Base-by-base conservation (phyloP, 2,888 invertebrate genomes). In the Synanthedon formicaeformis region DNA sequence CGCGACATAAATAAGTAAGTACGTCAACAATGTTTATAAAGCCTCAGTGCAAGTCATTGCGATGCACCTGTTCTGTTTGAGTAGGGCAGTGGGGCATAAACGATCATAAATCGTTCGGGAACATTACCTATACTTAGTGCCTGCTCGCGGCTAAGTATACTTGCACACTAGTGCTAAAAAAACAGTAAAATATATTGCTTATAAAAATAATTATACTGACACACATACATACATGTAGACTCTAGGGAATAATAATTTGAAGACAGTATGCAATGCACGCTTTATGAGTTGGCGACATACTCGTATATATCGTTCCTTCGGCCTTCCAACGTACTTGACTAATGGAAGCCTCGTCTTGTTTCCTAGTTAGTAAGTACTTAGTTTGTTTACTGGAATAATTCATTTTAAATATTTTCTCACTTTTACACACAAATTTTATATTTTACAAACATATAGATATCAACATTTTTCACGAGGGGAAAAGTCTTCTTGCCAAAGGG, bases 211-310 rank as follows among this genome's bases (percentile, higher is more conserved):
- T 34, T 34, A n/a, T n/a, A 10, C 34, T 34, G 34, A 52, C 48
- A 54, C 40, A 45, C 41, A 51, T 53, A 45, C 41, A 51, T 53
- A 55, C 52, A 34, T 52, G 51, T 14, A 50, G 50, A 56, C 48
- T 54, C 55, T 41, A 54, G 51, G 48, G 18, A 51, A 53, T 34
- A 57, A 55, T 45, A 56, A 58, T 57, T 57, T 57, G 56, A 54
- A 52, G 58, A 54, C 58, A 54, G 57, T 61, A 75, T 74, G 65
- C 75, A 51, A 54, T 59, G 60, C 77, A 75, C 73, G 77, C 62
- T 57, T 49, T 4, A 27, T 41, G 12, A 10, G 50, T 54, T 61
- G 60, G 62, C 57, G 62, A 64, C 67, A 60, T 34, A 34, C 34
- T 34, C 64, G 63, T 60, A 23, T 23, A 62, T 64, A 64, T 66